Evolutionary conservation across 2,888 invertebrate species (phyloP).

Genomic region (Drosophila neotestacea): DNA sequence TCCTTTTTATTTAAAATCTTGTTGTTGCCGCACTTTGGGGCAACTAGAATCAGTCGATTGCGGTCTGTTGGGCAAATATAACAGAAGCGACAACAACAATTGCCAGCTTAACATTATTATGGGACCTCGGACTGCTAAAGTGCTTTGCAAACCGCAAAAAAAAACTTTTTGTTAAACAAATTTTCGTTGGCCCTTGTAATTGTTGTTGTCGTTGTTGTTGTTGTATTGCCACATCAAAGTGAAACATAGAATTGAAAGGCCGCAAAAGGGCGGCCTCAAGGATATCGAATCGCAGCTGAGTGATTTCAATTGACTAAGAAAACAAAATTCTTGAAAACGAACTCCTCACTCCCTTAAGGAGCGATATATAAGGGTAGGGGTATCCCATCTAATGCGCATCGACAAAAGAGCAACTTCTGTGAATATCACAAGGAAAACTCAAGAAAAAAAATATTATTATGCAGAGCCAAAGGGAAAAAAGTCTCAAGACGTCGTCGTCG

Average conservation of each 20-base stretch:
- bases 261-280: constrained; percentile 67
- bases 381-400: constrained; percentile 54
- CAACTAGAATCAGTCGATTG: constrained; percentile 38
- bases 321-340: constrained; percentile 61
- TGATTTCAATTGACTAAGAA: constrained; percentile 80
- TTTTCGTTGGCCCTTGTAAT: constrained; percentile 30
- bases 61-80: constrained; percentile 63
- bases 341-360: too few relatives aligned
- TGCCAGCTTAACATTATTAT: constrained; percentile 63
- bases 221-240: constrained; percentile 72
- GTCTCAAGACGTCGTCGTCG: constrained; percentile 62
- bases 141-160: constrained; percentile 68
- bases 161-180: constrained; percentile 67
- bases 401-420: constrained; percentile 75
- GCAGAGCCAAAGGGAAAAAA: constrained; percentile 54
- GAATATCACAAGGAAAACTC: constrained; percentile 36
- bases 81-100: constrained; percentile 34
- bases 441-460: constrained; percentile 57
- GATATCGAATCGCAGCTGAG: constrained; percentile 66
- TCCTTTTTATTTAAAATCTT: not conserved
- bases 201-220: constrained; percentile 19
- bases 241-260: constrained; percentile 67
- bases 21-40: constrained; percentile 5
- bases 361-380: not conserved
- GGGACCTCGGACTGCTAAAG: constrained; percentile 36